These are phyloP conservation scores for Astropecten irregularis DNA, from an alignment of 53 echinoderm and acorn worm genomes.

Conservation along the genomic window DNA sequence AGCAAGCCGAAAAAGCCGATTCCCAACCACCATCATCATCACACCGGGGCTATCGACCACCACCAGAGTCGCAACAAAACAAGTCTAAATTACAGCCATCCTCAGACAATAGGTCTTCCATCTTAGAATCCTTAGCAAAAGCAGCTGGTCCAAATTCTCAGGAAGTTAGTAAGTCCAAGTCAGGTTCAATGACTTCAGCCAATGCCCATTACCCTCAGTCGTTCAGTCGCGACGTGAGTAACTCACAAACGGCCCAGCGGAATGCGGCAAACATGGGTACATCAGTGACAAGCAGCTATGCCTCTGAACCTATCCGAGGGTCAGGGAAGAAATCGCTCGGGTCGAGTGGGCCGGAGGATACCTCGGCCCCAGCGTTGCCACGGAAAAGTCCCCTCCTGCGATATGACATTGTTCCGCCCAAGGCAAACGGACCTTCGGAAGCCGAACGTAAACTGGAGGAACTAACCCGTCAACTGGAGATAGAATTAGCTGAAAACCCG, in stretches of 20 bases:
- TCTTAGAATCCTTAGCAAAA: background rate
- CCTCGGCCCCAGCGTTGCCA: constrained; percentile 29
- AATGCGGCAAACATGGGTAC: background rate
- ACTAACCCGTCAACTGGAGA: constrained; percentile 86
- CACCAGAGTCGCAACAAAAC: background rate
- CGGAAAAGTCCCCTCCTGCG: constrained; percentile 83
- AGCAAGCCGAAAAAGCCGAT: constrained; percentile 12
- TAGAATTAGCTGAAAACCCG: constrained; percentile 90
- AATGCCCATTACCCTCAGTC: background rate
- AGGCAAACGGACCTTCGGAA: constrained; percentile 81
- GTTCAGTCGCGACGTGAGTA: background rate
- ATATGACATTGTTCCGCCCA: constrained; percentile 87
- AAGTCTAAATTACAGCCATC: background rate
- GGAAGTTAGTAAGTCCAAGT: too few species aligned
- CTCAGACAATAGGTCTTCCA: background rate
- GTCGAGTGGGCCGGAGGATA: background rate
- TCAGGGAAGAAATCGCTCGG: background rate
- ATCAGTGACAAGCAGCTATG: constrained; percentile 10
- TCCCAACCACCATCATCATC: background rate
- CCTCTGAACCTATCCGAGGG: background rate
- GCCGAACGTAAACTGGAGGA: constrained; percentile 95
- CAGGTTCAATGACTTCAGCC: background rate
- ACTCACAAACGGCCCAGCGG: background rate
- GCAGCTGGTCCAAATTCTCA: background rate
- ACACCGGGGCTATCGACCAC: background rate